These are phyloP conservation scores for Nibea albiflora DNA, from an alignment of 2,113 vertebrate species.

Conservation along the genomic window DNA sequence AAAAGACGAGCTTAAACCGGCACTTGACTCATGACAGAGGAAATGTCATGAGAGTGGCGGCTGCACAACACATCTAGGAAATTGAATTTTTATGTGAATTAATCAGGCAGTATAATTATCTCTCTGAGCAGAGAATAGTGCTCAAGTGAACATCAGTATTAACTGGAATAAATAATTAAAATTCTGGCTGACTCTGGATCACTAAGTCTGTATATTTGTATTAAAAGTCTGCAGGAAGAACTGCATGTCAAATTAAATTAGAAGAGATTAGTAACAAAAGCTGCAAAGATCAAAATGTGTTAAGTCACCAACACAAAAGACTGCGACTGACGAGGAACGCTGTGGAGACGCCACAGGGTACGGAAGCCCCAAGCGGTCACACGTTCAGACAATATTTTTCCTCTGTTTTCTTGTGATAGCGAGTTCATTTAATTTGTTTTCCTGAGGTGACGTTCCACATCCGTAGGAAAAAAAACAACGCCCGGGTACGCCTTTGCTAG, in stretches of 20 bases:
- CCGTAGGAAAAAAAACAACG: too few relatives aligned
- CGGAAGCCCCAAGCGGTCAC: too few relatives aligned
- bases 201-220: background rate
- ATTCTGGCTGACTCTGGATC: slow-evolving; percentile 34
- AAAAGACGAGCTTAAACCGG: slow-evolving; percentile 29
- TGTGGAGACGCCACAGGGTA: background rate
- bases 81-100: slow-evolving; percentile 49
- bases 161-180: slow-evolving; percentile 32
- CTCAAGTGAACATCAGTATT: slow-evolving; percentile 23
- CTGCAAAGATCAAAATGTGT: slow-evolving; percentile 20
- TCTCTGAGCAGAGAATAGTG: slow-evolving; percentile 20
- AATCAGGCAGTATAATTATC: slow-evolving; percentile 39
- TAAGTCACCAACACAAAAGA: slow-evolving; percentile 9
- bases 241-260: slow-evolving; percentile 47
- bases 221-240: slow-evolving; percentile 19
- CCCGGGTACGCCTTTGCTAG: too few relatives aligned
- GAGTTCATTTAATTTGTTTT: too few relatives aligned
- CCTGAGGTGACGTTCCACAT: too few relatives aligned
- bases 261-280: slow-evolving; percentile 34
- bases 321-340: background rate
- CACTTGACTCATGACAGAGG: slow-evolving; percentile 22
- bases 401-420: too few relatives aligned
- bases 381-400: too few relatives aligned
- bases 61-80: slow-evolving; percentile 27
- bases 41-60: background rate